Evolutionary conservation across 1,140 invertebrate genomes (phyloP).

Genomic region (Zaprionus davidi): DNA sequence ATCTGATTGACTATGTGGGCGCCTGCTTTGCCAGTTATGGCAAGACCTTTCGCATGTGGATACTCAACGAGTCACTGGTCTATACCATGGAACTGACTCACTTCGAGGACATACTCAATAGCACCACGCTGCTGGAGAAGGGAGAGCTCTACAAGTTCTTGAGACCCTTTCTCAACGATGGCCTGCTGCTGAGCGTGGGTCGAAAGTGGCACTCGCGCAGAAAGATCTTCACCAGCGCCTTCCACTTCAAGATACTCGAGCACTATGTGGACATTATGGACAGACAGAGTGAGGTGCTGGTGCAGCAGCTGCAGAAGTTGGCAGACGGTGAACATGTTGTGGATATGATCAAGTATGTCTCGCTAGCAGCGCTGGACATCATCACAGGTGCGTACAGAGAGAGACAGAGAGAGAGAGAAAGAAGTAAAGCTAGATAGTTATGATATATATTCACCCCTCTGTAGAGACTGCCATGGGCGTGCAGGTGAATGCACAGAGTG

Average conservation of each 20-base stretch:
- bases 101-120: slow-evolving; percentile 65
- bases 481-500: slow-evolving; percentile 87
- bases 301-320: slow-evolving; percentile 83
- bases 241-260: slow-evolving; percentile 93
- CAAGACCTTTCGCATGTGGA: slow-evolving; percentile 85
- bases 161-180: slow-evolving; percentile 83
- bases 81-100: slow-evolving; percentile 80
- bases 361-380: slow-evolving; percentile 63
- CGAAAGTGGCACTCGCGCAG: slow-evolving; percentile 67
- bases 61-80: slow-evolving; percentile 84
- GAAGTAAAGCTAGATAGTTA: background rate
- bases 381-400: slow-evolving; percentile 53
- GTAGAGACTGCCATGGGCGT: slow-evolving; percentile 89
- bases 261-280: slow-evolving; percentile 90
- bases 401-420: too few species aligned
- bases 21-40: slow-evolving; percentile 48
- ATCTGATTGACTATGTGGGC: slow-evolving; percentile 50
- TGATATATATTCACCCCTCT: slow-evolving; percentile 30
- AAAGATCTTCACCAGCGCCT: slow-evolving; percentile 89
- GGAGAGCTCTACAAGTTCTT: slow-evolving; percentile 76
- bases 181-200: slow-evolving; percentile 77
- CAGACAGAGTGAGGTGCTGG: slow-evolving; percentile 87
- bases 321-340: slow-evolving; percentile 56
- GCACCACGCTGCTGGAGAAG: slow-evolving; percentile 68
- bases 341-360: slow-evolving; percentile 54